Base-by-base conservation (phyloP, 1,140 invertebrate genomes). In the Ceratosolen solmsi region DNA sequence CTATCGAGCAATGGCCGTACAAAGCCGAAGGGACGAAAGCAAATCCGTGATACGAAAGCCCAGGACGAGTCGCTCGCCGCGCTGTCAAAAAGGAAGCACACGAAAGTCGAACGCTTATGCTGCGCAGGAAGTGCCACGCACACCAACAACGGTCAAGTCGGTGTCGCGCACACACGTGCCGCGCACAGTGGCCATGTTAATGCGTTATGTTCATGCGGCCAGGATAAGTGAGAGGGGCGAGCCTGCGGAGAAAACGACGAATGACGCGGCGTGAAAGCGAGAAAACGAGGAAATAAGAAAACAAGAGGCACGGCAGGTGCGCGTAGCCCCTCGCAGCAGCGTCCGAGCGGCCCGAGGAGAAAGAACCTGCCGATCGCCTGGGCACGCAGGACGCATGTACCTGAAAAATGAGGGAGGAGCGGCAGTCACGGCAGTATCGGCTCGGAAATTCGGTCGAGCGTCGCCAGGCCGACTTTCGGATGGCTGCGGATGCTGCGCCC, bases 121-220 rank as follows among this genome's bases (percentile, higher is more conserved):
- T 63, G 33, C 4, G 11, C 17, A 38, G 63, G 63, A 63, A 68
- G 63, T 68, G 63, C 63, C 60, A 20, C 60, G 5, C 2, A n/a
- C n/a, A n/a, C n/a, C n/a, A 13, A 13, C 9, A 20, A 54, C 51
- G 51, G 51, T 54, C 17, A 3, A 15, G 2, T 54, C 51, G 20
- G 51, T 15, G 20, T 22, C 41, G 13, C 27, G n/a, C 71, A 33
- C 33, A 36, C 20, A 76, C 73, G 36, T 70, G 79, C 20, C 15
- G 36, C 63, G 63, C 38, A n/a, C 3, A 13, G 63, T 33, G 15
- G 38, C 41, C 41, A 74, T 63, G 71, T 36, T 82, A 77, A 82
- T 77, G 74, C 80, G 65, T 71, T 77, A 82, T 77, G 77, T 82
- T 77, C 80, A 77, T 82, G 74, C 72, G 56, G 11, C 60, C 36